Base-by-base conservation (phyloP, 2,888 invertebrate species). In the Sarcophaga rosellei region DNA sequence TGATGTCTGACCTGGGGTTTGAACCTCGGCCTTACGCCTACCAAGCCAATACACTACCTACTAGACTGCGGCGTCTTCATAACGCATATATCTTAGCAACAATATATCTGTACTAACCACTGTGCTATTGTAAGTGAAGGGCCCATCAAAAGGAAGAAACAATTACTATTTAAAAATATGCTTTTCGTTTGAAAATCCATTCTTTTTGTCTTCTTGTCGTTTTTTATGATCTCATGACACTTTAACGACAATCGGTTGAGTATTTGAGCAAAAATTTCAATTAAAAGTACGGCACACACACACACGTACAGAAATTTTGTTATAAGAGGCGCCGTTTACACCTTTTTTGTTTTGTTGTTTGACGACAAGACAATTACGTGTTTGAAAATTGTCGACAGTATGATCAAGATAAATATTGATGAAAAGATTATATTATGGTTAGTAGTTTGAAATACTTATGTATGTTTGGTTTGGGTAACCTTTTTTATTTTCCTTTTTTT, bases 311-410 rank as follows among this genome's bases (percentile, higher is more conserved):
- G 53, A 47, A 47, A 68, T 45, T 17, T 47, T 70, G 61, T 47
- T 53, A 53, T 15, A 23, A 78, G 15, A 47, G 78, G 78, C 78
- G 70, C 70, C 77, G 35, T 70, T 57, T 35, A 63, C 78, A 78
- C 62, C 63, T 70, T 25, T 75, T 75, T 63, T 62, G 35, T 35
- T 35, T 35, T 35, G 10, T 35, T 35, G 35, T 10, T 74, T 74
- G 62, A 47, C 47, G 23, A 53, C 47, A 75, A 47, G n/a, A 53
- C 47, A 75, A 47, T 65, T 25, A 25, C 25, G 25, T 53, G n/a
- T 63, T 65, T 53, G 10, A 53, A 47, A 75, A 75, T 75, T 65
- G 63, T 75, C 47, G 53, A 53, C 11, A 1, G n/a, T 6, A 53
- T 25, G 61, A 73, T 72, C 73, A 73, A 62, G 35, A 73, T 73